A percentile compares a stretch with the other conserved stretches of the same genome.
Evolutionary conservation across 2,113 vertebrate genomes (phyloP).

Genomic region (Salvator merianae): DNA sequence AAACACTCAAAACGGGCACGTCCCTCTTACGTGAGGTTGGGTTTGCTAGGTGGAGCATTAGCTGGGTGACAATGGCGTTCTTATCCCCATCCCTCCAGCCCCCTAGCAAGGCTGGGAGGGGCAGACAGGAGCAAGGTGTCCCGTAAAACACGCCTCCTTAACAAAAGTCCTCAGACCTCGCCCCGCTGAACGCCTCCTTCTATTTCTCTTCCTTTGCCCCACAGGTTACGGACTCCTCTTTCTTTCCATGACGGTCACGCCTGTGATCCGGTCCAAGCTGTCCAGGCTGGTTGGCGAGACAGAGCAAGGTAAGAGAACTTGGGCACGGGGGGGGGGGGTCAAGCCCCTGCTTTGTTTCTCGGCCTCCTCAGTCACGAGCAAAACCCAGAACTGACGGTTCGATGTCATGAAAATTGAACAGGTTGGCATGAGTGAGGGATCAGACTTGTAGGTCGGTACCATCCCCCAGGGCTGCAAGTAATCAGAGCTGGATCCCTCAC

Average conservation of each 20-base stretch:
- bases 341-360: too few species aligned
- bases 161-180: too few species aligned
- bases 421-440: background rate
- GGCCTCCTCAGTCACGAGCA: background rate
- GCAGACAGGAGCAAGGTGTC: too few species aligned
- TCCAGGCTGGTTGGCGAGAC: constrained; percentile 85
- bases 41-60: too few species aligned
- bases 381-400: background rate
- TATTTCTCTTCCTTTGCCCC: constrained; percentile 14
- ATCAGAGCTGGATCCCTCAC: background rate
- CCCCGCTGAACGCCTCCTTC: background rate
- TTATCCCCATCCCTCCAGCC: too few species aligned
- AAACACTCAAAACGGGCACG: too few species aligned
- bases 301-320: constrained; percentile 84
- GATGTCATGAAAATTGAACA: too few species aligned
- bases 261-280: constrained; percentile 90
- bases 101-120: too few species aligned
- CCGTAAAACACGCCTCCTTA: too few species aligned
- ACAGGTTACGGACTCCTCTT: constrained; percentile 89
- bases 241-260: constrained; percentile 84
- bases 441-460: background rate
- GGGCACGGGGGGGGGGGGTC: too few species aligned
- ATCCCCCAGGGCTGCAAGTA: background rate
- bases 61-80: too few species aligned
- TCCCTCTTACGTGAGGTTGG: too few species aligned